Conservation (phyloP, 23 tunicate species). For the Oikopleura dioica region DNA sequence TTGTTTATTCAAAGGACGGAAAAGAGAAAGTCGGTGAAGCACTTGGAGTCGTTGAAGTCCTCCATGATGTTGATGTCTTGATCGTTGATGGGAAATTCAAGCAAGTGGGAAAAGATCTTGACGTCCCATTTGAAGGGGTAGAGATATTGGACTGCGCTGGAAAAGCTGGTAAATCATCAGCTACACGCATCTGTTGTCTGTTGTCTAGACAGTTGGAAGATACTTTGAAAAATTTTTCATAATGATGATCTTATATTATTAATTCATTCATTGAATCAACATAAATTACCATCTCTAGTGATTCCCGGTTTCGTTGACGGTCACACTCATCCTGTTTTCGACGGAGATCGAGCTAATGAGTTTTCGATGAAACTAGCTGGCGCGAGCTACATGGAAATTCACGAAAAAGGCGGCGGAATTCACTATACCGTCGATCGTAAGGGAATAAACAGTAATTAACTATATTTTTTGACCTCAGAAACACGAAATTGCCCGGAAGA, state of each 20-base stretch:
- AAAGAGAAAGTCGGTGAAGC: background rate
- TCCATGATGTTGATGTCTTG: background rate
- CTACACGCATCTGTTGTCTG: too few relatives aligned
- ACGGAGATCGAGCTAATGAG: slow-evolving; percentile 79
- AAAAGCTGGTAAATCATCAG: too few relatives aligned
- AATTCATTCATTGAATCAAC: background rate
- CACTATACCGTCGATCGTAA: slow-evolving; percentile 67
- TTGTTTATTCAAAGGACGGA: background rate
- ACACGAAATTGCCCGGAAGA: slow-evolving; percentile 55
- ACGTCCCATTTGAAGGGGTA: background rate
- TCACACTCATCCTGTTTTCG: slow-evolving; percentile 93
- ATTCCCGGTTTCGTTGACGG: slow-evolving; percentile 73
- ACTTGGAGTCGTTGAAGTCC: background rate
- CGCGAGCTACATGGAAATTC: slow-evolving; percentile 75
- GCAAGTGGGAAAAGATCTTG: background rate
- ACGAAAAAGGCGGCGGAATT: slow-evolving; percentile 90
- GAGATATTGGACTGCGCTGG: background rate
- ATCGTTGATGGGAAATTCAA: background rate
- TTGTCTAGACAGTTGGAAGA: background rate
- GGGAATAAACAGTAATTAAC: too few relatives aligned
- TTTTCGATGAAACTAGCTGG: slow-evolving; percentile 92
- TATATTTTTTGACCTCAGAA: too few relatives aligned
- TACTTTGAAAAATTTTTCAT: background rate
- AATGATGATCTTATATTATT: background rate
- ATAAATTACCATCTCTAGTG: slow-evolving; percentile 7